Percentiles rank a stretch among this genome's conserved stretches.
These are phyloP conservation scores for Chloroceryle aenea DNA, from an alignment of 2,113 vertebrate species.

Conservation along the genomic window DNA sequence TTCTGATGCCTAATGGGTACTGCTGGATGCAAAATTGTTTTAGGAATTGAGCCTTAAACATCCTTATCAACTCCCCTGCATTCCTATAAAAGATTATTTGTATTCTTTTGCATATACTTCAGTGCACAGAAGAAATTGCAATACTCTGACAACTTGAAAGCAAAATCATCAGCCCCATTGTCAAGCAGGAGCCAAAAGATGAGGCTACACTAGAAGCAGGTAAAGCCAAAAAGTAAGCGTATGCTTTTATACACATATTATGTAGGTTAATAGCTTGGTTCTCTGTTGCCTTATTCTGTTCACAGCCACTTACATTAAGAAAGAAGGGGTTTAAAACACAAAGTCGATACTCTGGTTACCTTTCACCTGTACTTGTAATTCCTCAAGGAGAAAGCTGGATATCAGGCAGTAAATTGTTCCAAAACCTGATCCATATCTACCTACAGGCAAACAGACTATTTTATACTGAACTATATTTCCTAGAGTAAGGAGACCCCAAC, in stretches of 20 bases:
- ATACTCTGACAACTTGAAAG: background rate
- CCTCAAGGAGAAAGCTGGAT: background rate
- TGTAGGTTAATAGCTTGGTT: background rate
- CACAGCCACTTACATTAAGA: background rate
- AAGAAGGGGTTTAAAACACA: background rate
- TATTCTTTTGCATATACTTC: background rate
- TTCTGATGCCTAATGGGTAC: slow-evolving; percentile 25
- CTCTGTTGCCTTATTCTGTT: background rate
- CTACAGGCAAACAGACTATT: background rate
- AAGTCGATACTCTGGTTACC: background rate
- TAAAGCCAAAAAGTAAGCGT: background rate
- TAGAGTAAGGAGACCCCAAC: background rate
- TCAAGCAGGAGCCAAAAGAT: background rate
- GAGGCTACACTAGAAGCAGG: background rate
- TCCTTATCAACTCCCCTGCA: background rate
- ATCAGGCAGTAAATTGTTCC: background rate
- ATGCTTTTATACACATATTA: background rate
- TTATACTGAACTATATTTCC: background rate
- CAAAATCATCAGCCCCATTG: background rate
- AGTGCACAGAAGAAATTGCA: background rate
- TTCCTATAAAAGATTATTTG: background rate
- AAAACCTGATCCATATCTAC: background rate
- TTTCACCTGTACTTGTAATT: background rate
- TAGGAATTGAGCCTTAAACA: slow-evolving; percentile 1
- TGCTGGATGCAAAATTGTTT: slow-evolving; percentile 11